Percentiles rank a stretch among this genome's conserved stretches.
These are phyloP conservation scores for Heterodera filipjevi DNA, from an alignment of 2,888 invertebrate species.

Conservation along the genomic window DNA sequence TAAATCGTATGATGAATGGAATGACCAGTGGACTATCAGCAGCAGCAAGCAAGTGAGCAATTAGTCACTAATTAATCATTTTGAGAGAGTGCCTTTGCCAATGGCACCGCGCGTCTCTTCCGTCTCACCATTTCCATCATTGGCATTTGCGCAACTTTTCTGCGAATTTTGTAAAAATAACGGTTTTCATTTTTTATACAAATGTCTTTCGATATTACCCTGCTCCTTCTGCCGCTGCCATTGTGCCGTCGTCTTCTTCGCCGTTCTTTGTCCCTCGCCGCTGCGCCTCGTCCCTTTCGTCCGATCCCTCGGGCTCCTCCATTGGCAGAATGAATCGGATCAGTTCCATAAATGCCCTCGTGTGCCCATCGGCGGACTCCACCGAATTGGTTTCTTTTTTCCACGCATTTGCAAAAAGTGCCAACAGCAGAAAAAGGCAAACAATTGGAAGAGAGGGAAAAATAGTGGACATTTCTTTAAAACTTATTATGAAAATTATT, in stretches of 20 bases:
- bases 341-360: neutral
- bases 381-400: neutral
- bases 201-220: no score
- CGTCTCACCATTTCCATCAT: neutral
- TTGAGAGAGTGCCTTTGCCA: neutral
- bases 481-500: neutral
- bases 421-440: neutral
- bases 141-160: neutral
- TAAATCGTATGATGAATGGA: no score
- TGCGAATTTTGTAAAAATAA: neutral
- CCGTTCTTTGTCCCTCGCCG: neutral
- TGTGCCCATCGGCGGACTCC: neutral
- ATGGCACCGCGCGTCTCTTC: neutral
- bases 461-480: neutral
- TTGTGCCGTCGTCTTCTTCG: no score
- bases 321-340: neutral
- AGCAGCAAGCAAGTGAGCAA: no score
- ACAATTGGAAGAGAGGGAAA: neutral
- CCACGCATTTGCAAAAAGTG: constrained; percentile 3
- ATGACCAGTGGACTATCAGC: no score
- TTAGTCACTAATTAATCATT: neutral
- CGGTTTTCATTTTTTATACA: neutral
- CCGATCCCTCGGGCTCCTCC: neutral
- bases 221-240: neutral
- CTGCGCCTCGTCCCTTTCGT: neutral